Percentiles rank a stretch among this genome's conserved stretches.
Evolutionary conservation across 2,797 vertebrate species (phyloP).

Genomic region (Halcyon leucocephala): DNA sequence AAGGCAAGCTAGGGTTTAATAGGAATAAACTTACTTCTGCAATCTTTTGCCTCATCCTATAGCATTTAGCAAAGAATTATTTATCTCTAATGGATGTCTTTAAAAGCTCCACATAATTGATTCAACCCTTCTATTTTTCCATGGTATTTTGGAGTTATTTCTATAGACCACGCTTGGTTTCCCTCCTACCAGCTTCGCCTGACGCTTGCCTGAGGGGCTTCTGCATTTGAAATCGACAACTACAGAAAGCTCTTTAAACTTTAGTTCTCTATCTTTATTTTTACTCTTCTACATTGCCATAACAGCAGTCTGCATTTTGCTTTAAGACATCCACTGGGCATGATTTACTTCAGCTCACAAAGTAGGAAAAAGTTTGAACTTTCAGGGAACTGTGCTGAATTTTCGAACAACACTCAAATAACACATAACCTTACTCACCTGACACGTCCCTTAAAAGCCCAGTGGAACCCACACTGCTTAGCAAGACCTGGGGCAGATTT

Average conservation of each 20-base stretch:
- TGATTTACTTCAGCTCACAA: not conserved
- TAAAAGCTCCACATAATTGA: conserved; percentile 18
- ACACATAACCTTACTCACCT: not conserved
- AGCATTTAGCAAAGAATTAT: not conserved
- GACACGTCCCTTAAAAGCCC: not conserved
- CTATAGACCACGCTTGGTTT: conserved; percentile 20
- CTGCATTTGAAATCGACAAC: conserved; percentile 22
- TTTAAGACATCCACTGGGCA: conserved; percentile 35
- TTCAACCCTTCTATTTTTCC: conserved; percentile 28
- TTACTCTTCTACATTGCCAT: not conserved
- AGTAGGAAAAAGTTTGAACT: conserved; percentile 9
- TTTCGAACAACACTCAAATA: not conserved
- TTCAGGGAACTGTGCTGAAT: not conserved
- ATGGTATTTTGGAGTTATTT: conserved; percentile 37
- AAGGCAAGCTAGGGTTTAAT: not conserved
- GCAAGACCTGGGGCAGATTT: not conserved
- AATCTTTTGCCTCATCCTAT: not conserved
- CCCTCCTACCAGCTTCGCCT: not conserved
- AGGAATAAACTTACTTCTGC: not conserved
- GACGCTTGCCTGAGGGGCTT: conserved; percentile 54
- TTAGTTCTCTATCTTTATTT: conserved; percentile 36
- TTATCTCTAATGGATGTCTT: conserved; percentile 22
- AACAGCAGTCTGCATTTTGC: conserved; percentile 32
- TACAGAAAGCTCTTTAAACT: conserved; percentile 48
- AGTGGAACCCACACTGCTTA: not conserved